Base-by-base conservation (phyloP, 2,113 vertebrate species). In the Phasianus colchicus region DNA sequence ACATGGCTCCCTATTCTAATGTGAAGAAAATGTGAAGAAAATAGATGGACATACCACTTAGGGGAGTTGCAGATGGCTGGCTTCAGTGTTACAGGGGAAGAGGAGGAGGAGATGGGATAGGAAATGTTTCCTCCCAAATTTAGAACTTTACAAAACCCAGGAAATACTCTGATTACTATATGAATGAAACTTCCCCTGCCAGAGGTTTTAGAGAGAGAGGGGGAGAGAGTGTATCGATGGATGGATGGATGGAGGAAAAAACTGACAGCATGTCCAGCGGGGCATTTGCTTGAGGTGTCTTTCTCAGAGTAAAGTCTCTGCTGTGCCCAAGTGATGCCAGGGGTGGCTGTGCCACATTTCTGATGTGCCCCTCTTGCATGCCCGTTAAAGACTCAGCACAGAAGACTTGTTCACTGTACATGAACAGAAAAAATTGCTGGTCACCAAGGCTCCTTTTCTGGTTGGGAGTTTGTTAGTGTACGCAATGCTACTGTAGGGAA, bases 221-320 rank as follows among this genome's bases (percentile, higher is more conserved):
- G 18, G 22, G 32, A 18, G 11, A 21, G 20, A 47, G 45, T 17
- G 47, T 5, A 10, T 47, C 18, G 45, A 11, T 47, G 47, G 47
- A 47, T 47, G 20, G 47, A 47, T 47, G 22, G 32, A 77, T 48
- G 30, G 22, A 61, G 42, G 42, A 88, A 78, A 78, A 88, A 66
- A 85, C 11, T 27, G 48, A 1, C 57, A 77, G 34, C 0, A 1
- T 9, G 21, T 4, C 24, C 11, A 5, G 29, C 48, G n/a, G n/a
- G 22, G 52, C 7, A 13, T 63, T 67, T 66, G n/a, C 1, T 4
- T 45, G 48, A 38, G 10, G 19, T 50, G 42, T 21, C 16, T 75
- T 69, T 71, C 50, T 57, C 36, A 81, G 40, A 11, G 36, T 32
- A 22, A 74, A 75, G 38, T 75, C 36, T 87, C 10, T 86, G 72